Evolutionary conservation across 2,113 vertebrate genomes (phyloP).

Genomic region (Mesembrinibis cayennensis): DNA sequence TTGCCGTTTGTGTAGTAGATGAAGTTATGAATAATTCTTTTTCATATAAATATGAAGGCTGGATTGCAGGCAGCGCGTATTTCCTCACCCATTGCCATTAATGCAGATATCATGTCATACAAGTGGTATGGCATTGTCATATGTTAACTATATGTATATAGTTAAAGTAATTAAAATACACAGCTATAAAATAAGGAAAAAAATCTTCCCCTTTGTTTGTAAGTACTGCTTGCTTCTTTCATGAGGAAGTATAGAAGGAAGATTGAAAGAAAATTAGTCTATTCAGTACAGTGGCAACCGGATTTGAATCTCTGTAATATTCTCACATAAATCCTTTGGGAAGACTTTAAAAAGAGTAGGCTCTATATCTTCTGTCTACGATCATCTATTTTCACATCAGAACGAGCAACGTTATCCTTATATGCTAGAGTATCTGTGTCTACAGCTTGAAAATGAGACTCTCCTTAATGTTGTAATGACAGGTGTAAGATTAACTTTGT

Average conservation of each 20-base stretch:
- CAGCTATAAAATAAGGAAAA: not conserved
- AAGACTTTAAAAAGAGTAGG: conserved; percentile 62
- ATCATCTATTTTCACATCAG: conserved; percentile 75
- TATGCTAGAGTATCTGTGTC: conserved; percentile 48
- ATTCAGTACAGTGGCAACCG: not conserved
- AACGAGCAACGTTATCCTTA: conserved; percentile 74
- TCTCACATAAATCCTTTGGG: conserved; percentile 64
- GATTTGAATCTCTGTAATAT: conserved; percentile 41
- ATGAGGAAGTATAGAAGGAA: not conserved
- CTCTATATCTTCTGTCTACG: conserved; percentile 67
- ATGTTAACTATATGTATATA: not conserved
- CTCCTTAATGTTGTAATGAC: conserved; percentile 83
- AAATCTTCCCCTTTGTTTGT: not conserved
- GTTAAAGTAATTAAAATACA: conserved; percentile 8
- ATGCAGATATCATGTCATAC: conserved; percentile 36
- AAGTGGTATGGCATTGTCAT: not conserved
- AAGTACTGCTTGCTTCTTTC: not conserved
- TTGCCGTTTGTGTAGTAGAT: conserved; percentile 61
- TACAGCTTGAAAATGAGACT: conserved; percentile 67
- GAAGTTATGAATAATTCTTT: conserved; percentile 71
- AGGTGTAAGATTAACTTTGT: conserved; percentile 92
- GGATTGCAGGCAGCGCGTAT: conserved; percentile 8
- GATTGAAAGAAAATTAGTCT: conserved; percentile 36
- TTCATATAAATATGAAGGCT: conserved; percentile 54
- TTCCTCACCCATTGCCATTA: conserved; percentile 57